phyloP scores from a whole-genome alignment of 2,797 vertebrate species.

The Amphiprion clarkii region DNA sequence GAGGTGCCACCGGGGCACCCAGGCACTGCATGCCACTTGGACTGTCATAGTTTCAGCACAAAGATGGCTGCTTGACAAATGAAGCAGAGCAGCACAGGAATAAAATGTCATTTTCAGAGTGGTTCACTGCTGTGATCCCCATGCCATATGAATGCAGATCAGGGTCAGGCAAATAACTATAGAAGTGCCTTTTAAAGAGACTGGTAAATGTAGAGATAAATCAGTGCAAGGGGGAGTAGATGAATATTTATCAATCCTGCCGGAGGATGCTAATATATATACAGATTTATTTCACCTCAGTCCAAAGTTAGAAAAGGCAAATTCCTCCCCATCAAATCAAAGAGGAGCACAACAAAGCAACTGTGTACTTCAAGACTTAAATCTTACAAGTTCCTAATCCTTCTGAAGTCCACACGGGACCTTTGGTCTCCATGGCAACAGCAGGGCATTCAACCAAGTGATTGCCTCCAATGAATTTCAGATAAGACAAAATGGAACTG shows the following conservation, averaged over 20 bases:
- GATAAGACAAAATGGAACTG: slow-evolving; percentile 99
- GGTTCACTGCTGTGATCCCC: slow-evolving; percentile 55
- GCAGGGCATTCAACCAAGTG: slow-evolving; percentile 99
- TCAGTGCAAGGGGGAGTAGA: slow-evolving; percentile 66
- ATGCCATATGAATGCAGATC: slow-evolving; percentile 80
- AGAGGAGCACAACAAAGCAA: slow-evolving; percentile 91
- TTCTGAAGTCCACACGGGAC: slow-evolving; percentile 97
- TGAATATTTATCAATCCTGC: slow-evolving; percentile 88
- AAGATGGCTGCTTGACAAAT: slow-evolving; percentile 79
- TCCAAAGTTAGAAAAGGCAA: slow-evolving; percentile 86
- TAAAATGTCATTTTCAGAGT: slow-evolving; percentile 75
- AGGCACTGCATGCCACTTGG: slow-evolving; percentile 75
- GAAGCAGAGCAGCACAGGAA: slow-evolving; percentile 61
- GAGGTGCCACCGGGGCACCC: slow-evolving; percentile 76
- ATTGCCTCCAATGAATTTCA: slow-evolving; percentile 99
- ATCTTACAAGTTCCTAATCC: slow-evolving; percentile 99
- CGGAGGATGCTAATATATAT: slow-evolving; percentile 78
- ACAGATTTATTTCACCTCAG: slow-evolving; percentile 85
- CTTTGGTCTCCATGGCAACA: slow-evolving; percentile 99
- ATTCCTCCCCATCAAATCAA: slow-evolving; percentile 88
- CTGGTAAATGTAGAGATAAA: slow-evolving; percentile 61
- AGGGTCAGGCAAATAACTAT: slow-evolving; percentile 77
- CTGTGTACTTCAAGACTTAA: slow-evolving; percentile 98
- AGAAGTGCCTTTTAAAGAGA: slow-evolving; percentile 75
- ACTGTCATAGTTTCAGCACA: slow-evolving; percentile 83